Conservation (phyloP, 1,140 invertebrate species). For the Vanessa tameamea region DNA sequence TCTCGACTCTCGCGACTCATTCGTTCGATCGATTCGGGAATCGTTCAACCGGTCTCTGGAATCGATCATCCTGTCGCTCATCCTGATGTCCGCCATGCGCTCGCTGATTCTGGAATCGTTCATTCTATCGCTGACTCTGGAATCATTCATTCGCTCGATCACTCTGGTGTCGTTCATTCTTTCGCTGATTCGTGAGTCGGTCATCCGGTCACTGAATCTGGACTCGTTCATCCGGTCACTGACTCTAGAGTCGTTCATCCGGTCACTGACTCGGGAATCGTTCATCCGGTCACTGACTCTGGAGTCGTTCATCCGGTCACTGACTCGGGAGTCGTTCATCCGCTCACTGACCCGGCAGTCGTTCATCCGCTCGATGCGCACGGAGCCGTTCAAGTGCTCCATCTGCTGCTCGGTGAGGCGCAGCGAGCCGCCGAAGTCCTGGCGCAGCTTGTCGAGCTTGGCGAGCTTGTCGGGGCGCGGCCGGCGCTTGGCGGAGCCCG, state of each 20-base stretch:
- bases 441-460: conserved; percentile 59
- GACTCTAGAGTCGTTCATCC: conserved; percentile 36
- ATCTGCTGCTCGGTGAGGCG: conserved; percentile 67
- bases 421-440: conserved; percentile 55
- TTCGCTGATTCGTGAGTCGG: conserved; percentile 38
- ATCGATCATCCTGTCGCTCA: conserved; percentile 41
- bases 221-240: conserved; percentile 45
- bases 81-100: conserved; percentile 32
- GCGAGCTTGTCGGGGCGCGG: conserved; percentile 59
- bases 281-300: conserved; percentile 55
- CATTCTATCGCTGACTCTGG: conserved; percentile 41
- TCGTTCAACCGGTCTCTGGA: conserved; percentile 47
- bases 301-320: conserved; percentile 57
- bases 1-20: conserved; percentile 20
- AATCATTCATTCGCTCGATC: conserved; percentile 43
- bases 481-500: conserved; percentile 67
- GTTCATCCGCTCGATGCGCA: conserved; percentile 54
- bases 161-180: conserved; percentile 38
- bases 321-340: conserved; percentile 36
- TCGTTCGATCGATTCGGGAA: conserved; percentile 44
- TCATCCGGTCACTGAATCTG: conserved; percentile 45
- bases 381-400: conserved; percentile 64
- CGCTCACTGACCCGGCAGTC: conserved; percentile 45
- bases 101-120: conserved; percentile 44
- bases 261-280: conserved; percentile 44